These are phyloP conservation scores for Protodeltote pygarga DNA, from an alignment of 2,888 invertebrate species.

Conservation along the genomic window DNA sequence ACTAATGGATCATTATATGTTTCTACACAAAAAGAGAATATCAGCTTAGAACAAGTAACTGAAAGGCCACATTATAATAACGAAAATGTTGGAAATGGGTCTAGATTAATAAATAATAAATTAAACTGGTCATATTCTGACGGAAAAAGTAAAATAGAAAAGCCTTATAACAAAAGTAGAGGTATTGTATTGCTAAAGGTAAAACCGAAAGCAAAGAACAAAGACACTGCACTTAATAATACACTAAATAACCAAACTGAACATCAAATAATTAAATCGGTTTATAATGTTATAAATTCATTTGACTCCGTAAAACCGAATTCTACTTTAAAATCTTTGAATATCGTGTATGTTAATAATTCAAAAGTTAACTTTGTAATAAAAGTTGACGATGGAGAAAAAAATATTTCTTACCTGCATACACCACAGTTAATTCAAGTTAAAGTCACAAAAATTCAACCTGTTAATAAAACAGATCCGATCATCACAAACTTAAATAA, in stretches of 20 bases:
- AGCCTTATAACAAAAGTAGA: background rate
- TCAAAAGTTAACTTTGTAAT: background rate
- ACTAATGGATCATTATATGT: background rate
- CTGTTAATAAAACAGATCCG: constrained; percentile 5
- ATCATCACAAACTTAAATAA: background rate
- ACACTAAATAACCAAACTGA: background rate
- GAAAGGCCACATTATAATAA: background rate
- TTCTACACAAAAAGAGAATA: background rate
- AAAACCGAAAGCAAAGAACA: background rate
- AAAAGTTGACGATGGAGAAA: constrained; percentile 1
- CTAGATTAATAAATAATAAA: background rate
- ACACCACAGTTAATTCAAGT: background rate
- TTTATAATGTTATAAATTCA: background rate
- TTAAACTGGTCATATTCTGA: background rate
- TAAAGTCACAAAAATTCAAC: constrained; percentile 14
- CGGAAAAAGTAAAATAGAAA: background rate
- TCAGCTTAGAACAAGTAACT: background rate
- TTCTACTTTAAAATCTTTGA: background rate
- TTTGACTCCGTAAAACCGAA: background rate
- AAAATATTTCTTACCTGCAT: constrained; percentile 13
- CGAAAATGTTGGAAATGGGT: no score
- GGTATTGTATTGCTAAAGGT: background rate
- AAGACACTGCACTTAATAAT: background rate
- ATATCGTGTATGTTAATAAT: background rate
- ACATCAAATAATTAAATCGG: background rate